These are phyloP conservation scores for Mobula birostris DNA, from an alignment of 2,113 vertebrate genomes.

Conservation along the genomic window DNA sequence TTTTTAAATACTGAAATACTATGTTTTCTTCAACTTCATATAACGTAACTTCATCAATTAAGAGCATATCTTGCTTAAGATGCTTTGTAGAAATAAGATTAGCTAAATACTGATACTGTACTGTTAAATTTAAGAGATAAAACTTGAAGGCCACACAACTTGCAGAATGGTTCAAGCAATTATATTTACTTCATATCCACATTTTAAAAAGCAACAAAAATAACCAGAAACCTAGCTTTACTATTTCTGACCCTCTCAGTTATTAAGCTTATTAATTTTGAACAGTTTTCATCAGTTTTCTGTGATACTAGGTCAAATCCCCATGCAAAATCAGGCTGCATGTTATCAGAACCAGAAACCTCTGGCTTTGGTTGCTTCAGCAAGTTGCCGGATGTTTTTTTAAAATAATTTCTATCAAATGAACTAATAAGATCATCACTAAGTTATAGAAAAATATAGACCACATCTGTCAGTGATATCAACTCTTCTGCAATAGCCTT, in stretches of 20 bases:
- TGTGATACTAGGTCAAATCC: conserved; percentile 44
- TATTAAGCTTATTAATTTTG: conserved; percentile 44
- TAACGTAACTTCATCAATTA: background rate
- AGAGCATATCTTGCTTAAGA: background rate
- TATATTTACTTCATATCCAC: conserved; percentile 38
- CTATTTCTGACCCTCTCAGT: background rate
- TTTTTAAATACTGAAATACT: background rate
- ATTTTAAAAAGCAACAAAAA: background rate
- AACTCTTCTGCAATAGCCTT: conserved; percentile 49
- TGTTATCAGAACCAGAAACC: conserved; percentile 44
- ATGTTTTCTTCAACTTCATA: background rate
- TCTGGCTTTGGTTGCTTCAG: conserved; percentile 46
- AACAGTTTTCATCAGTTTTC: conserved; percentile 46
- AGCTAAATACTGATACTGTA: background rate
- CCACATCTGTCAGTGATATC: conserved; percentile 57
- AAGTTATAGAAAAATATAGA: conserved; percentile 56
- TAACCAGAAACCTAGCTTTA: background rate
- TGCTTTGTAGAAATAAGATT: background rate
- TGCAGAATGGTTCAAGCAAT: conserved; percentile 39
- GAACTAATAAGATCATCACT: conserved; percentile 58
- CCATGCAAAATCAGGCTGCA: conserved; percentile 44
- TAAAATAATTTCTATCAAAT: conserved; percentile 58
- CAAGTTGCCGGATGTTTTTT: conserved; percentile 54
- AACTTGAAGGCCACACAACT: background rate
- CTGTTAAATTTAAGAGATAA: background rate